phyloP scores from a whole-genome alignment of 1,140 invertebrate genomes.

The Heliconius hewitsoni region DNA sequence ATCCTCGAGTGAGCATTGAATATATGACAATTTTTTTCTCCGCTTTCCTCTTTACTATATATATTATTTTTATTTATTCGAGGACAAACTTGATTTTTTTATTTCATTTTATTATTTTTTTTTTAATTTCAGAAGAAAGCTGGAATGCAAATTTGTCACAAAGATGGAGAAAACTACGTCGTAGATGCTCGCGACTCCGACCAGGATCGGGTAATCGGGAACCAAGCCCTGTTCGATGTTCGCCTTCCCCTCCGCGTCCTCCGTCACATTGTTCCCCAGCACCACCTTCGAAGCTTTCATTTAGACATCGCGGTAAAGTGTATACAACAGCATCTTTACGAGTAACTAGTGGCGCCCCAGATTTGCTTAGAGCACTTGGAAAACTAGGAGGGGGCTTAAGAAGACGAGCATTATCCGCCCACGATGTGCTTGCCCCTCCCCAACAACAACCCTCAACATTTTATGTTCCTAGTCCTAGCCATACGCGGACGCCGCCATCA shows the following conservation, averaged over 20 bases:
- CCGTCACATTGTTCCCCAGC: constrained; percentile 69
- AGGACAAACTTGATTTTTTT: not conserved
- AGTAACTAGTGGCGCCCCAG: constrained; percentile 83
- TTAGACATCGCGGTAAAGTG: constrained; percentile 80
- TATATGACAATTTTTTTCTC: no score
- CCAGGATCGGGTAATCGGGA: constrained; percentile 79
- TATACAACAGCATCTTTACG: constrained; percentile 84
- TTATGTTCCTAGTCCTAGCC: constrained; percentile 85
- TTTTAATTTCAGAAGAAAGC: constrained; percentile 83
- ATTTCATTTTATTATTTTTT: not conserved
- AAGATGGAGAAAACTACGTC: constrained; percentile 86
- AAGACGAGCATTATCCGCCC: constrained; percentile 84
- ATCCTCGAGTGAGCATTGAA: no score
- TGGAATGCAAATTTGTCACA: constrained; percentile 89
- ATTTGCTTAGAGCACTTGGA: constrained; percentile 84
- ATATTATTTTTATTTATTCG: no score
- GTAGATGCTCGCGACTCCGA: constrained; percentile 85
- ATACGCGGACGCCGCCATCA: constrained; percentile 54
- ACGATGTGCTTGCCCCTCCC: constrained; percentile 83
- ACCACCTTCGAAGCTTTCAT: constrained; percentile 74
- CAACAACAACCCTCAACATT: constrained; percentile 82
- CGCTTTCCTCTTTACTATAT: no score
- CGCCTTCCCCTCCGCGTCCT: constrained; percentile 76
- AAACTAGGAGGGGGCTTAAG: constrained; percentile 85
- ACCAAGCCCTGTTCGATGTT: constrained; percentile 76